phyloP scores from a whole-genome alignment of 1,140 invertebrate genomes.

The Batillaria attramentaria region DNA sequence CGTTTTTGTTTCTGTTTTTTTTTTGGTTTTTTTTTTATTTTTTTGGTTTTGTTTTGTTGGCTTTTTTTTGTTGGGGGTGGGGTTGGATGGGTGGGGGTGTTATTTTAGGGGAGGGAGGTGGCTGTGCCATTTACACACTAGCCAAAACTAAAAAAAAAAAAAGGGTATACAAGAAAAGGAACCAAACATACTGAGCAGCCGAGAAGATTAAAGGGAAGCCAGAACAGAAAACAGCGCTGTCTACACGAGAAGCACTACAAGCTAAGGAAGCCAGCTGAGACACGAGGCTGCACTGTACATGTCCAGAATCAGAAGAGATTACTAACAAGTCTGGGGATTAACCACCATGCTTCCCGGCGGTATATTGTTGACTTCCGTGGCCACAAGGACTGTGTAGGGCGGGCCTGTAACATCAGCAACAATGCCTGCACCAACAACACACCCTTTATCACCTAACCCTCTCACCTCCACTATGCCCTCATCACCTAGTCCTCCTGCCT shows the following conservation, averaged over 20 bases:
- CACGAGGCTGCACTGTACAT: neutral
- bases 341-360: constrained; percentile 89
- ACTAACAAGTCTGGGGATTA: constrained; percentile 80
- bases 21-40: too few species aligned
- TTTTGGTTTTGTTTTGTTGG: too few species aligned
- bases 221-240: neutral
- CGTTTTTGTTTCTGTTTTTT: too few species aligned
- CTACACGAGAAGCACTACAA: neutral
- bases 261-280: neutral
- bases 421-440: constrained; percentile 24
- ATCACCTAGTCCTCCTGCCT: too few species aligned
- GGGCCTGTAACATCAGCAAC: constrained; percentile 36
- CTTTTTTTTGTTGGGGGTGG: too few species aligned
- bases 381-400: constrained; percentile 75
- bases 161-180: neutral
- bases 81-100: too few species aligned
- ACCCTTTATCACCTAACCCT: neutral
- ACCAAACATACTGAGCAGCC: neutral
- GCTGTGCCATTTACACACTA: too few species aligned
- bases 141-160: neutral
- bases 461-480: too few species aligned
- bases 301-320: neutral
- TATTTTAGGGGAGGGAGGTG: too few species aligned
- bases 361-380: constrained; percentile 85
- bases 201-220: neutral